Evolutionary conservation across 2,888 invertebrate species (phyloP).

Genomic region (Phlogophora meticulosa): DNA sequence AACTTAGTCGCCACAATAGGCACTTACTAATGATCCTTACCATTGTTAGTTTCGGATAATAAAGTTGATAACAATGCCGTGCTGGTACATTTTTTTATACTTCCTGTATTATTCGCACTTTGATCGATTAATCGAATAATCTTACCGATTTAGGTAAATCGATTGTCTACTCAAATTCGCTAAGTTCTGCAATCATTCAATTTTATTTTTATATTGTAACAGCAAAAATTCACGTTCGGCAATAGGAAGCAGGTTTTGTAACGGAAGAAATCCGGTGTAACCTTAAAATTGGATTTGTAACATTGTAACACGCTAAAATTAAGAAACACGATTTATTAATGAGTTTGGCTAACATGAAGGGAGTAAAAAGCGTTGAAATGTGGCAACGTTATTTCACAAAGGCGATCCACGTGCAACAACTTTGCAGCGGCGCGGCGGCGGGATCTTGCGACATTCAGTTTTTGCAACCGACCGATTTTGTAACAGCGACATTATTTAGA

Average conservation of each 20-base stretch:
- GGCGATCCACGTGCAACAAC: constrained; percentile 83
- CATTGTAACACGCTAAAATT: constrained; percentile 76
- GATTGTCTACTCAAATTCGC: too few relatives aligned
- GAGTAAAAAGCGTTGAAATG: constrained; percentile 83
- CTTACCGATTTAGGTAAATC: constrained; percentile 65
- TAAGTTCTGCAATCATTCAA: constrained; percentile 43
- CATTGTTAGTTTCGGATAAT: constrained; percentile 85
- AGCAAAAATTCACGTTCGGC: constrained; percentile 64
- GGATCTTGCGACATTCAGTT: constrained; percentile 83
- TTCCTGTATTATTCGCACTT: constrained; percentile 80
- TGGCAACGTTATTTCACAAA: constrained; percentile 85
- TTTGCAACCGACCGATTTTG: constrained; percentile 83
- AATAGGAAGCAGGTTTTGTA: constrained; percentile 80
- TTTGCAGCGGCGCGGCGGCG: constrained; percentile 80
- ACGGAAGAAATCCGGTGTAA: constrained; percentile 81
- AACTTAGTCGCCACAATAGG: constrained; percentile 81
- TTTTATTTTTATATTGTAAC: constrained; percentile 61
- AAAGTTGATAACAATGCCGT: constrained; percentile 78
- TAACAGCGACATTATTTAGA: constrained; percentile 79
- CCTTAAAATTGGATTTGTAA: constrained; percentile 77
- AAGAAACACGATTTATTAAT: constrained; percentile 83
- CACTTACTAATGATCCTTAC: constrained; percentile 79
- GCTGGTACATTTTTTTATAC: constrained; percentile 77
- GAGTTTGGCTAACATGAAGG: constrained; percentile 83
- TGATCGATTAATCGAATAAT: constrained; percentile 63